phyloP scores from a whole-genome alignment of 53 echinoderm and acorn worm genomes.

The Paelopatides confundens region DNA sequence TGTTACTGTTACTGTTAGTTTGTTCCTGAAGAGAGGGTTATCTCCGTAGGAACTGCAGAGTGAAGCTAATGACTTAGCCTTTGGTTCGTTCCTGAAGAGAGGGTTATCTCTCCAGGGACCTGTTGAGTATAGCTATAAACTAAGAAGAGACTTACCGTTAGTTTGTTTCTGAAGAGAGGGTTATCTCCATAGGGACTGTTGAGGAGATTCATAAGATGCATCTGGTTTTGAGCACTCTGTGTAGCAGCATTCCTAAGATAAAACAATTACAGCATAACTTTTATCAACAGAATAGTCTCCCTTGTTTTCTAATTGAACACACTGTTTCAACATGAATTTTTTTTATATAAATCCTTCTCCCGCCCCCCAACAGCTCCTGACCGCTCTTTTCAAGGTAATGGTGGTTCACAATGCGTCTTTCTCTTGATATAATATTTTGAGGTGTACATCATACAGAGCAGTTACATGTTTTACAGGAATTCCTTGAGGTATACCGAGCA shows the following conservation, averaged over 20 bases:
- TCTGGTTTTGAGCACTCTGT: slow-evolving; percentile 72
- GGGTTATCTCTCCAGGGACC: slow-evolving; percentile 84
- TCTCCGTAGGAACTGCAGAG: slow-evolving; percentile 78
- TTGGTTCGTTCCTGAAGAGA: slow-evolving; percentile 85
- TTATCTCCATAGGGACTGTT: slow-evolving; percentile 80
- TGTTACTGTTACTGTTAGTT: slow-evolving; percentile 76
- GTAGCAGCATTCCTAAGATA: slow-evolving; percentile 31
- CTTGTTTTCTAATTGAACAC: no score
- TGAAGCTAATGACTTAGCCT: slow-evolving; percentile 16
- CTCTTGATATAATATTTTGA: no score
- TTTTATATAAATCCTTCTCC: no score
- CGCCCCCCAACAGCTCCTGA: no score
- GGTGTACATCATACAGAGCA: no score
- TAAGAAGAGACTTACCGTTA: slow-evolving; percentile 69
- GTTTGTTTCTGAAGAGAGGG: slow-evolving; percentile 89
- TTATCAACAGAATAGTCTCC: no score
- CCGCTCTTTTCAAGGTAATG: no score
- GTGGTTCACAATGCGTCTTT: no score
- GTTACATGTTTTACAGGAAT: no score
- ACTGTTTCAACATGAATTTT: no score
- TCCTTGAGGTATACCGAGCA: no score
- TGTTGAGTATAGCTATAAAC: slow-evolving; percentile 62
- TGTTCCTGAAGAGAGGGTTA: slow-evolving; percentile 92
- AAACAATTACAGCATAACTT: no score
- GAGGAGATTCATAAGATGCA: slow-evolving; percentile 76